Evolutionary conservation across 2,888 invertebrate species (phyloP), one percentile per base, ranked within the genome.

Genomic region (Xestoiulus laeticollis): DNA sequence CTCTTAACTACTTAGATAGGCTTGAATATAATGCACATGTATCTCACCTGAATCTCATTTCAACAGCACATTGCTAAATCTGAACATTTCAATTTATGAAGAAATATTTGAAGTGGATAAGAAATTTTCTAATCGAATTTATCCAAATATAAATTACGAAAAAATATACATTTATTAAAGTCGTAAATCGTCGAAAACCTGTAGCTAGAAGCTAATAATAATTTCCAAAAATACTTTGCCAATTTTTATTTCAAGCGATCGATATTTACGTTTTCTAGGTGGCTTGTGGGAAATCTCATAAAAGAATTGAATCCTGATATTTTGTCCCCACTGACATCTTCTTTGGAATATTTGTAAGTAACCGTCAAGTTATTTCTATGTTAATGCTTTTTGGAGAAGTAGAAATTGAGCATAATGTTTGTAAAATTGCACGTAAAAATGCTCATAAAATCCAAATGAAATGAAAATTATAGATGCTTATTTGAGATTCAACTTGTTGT

Each of bases 311-410:
- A 44, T 14, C 38, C 85, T 38, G 85, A 85, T 43, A 26, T 85
- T 0, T 14, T 85, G 10, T 22, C 38, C n/a, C 85, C 85, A 38
- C 16, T 85, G 22, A 30, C 78, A 30, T 6, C 22, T 12, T 38
- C 85, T n/a, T 85, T 85, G 43, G 22, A 38, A n/a, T 38, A 85
- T 38, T 85, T 85, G 85, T 85, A 85, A 85, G 85, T 85, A 38
- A 19, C 26, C 22, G 26, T 38, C 68, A 68, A n/a, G n/a, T n/a
- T 26, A 6, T 68, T 68, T 68, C 68, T 26, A 14, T 30, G 12
- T 26, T 78, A 30, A 30, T 78, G 30, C 78, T 30, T 78, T 68
- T 30, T 78, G 22, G 22, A 16, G 30, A 26, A 14, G 1, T 16
- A 30, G 14, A 78, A 78, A 30, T 30, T 78, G 78, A 26, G 30